Evolutionary conservation across 2,113 vertebrate genomes (phyloP), one percentile per base, ranked within the genome.

Genomic region (Okapia johnstoni): DNA sequence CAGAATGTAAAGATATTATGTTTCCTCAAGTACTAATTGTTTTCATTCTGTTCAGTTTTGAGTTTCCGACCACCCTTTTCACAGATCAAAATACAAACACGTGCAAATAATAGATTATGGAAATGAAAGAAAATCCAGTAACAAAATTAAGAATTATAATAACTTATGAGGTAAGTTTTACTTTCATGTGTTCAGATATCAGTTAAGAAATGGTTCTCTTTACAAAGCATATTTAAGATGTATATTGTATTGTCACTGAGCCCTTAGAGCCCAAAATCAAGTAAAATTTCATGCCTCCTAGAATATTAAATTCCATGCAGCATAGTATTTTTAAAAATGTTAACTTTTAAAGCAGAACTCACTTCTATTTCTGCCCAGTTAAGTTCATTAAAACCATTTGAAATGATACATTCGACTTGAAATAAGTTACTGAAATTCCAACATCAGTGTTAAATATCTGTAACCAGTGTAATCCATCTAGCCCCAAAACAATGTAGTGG

Each of bases 121-220:
- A 90, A 81, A 86, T 81, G 30, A 92, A 54, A 70, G 85, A 54
- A 79, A 92, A 87, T 63, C 89, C 90, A 92, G 63, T 61, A 95
- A 48, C 76, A 92, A 92, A 92, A 94, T 84, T 81, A 57, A 70
- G 8, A 70, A 77, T 79, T 76, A 43, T 76, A 43, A 76, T 76
- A 66, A 94, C 13, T 86, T 66, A 85, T 77, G 96, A 98, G 92
- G 84, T 96, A 93, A 97, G 55, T 96, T 94, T 95, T 60, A 48
- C 40, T 92, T 88, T 57, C n/a, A 40, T 3, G 12, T 73, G 33
- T 60, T 92, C 77, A 88, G 92, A 76, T 76, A 95, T 84, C 61
- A 83, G 87, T 40, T 96, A 86, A 96, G 46, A 95, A 89, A 85
- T 33, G 87, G 48, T 36, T 94, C 48, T 85, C 93, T 87, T 70